These are phyloP conservation scores for Syngnathus acus DNA, from an alignment of 2,797 vertebrate genomes.

Conservation along the genomic window DNA sequence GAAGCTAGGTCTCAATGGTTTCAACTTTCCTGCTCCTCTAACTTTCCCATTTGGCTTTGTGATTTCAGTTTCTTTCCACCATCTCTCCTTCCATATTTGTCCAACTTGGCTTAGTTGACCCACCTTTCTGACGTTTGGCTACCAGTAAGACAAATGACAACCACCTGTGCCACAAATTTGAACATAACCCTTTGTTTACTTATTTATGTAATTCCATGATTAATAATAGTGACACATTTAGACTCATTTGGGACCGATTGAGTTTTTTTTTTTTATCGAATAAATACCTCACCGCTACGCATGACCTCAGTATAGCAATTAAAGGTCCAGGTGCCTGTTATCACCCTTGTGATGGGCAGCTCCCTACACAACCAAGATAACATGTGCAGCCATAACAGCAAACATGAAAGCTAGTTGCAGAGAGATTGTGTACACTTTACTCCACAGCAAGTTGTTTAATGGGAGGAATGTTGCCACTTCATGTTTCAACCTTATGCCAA, in stretches of 20 bases:
- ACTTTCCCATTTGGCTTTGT: background rate
- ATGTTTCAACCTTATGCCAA: background rate
- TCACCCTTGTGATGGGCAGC: conserved; percentile 28
- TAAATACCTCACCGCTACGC: background rate
- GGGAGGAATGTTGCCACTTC: conserved; percentile 18
- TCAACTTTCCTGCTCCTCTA: background rate
- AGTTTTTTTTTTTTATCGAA: background rate
- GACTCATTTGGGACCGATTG: background rate
- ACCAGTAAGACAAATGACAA: conserved; percentile 1
- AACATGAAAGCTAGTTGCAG: conserved; percentile 43
- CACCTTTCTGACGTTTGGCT: conserved; percentile 4
- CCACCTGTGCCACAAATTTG: conserved; percentile 3
- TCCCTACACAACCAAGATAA: conserved; percentile 40
- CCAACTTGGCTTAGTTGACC: conserved; percentile 6
- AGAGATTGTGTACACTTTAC: conserved; percentile 18
- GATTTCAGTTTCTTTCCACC: background rate
- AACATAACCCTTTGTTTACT: background rate
- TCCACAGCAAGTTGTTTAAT: conserved; percentile 22
- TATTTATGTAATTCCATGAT: background rate
- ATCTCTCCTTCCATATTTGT: conserved; percentile 1
- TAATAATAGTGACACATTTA: background rate
- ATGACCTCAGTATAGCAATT: background rate
- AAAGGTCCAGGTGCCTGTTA: conserved; percentile 6
- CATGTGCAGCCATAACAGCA: conserved; percentile 45
- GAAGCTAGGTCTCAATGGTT: background rate